Percentiles rank a stretch among this genome's conserved stretches.
These are phyloP conservation scores for Crotalus horridus DNA, from an alignment of 2,113 vertebrate species.

Conservation along the genomic window DNA sequence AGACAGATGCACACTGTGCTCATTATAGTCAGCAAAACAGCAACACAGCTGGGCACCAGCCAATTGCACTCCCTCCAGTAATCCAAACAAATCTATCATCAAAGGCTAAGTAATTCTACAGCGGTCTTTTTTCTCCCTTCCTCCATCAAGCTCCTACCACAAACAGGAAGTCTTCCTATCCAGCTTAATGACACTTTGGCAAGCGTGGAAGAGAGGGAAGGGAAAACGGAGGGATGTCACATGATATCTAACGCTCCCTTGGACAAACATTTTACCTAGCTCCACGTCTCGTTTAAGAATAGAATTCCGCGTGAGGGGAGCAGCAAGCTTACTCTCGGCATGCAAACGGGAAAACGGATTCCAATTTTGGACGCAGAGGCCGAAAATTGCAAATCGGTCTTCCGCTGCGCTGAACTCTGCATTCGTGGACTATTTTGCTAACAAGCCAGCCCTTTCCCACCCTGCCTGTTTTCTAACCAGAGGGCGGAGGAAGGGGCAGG, in stretches of 20 bases:
- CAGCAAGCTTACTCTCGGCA: background rate
- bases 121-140: conserved; percentile 13
- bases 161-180: conserved; percentile 63
- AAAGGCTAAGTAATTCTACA: conserved; percentile 16
- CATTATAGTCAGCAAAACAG: conserved; percentile 33
- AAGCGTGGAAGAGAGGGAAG: conserved; percentile 13
- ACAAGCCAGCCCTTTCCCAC: background rate
- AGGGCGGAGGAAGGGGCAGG: background rate
- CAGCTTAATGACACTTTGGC: conserved; percentile 51
- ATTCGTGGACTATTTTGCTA: background rate
- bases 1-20: conserved; percentile 35
- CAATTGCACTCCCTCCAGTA: conserved; percentile 47
- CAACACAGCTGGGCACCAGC: conserved; percentile 54
- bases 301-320: background rate
- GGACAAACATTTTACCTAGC: background rate
- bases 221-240: conserved; percentile 19
- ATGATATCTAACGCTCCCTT: conserved; percentile 44
- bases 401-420: background rate
- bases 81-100: conserved; percentile 61
- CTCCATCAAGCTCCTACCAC: conserved; percentile 46
- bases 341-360: background rate
- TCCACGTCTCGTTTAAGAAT: background rate
- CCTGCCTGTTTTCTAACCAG: background rate
- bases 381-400: background rate
- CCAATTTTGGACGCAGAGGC: background rate